Evolutionary conservation across 1,140 invertebrate genomes (phyloP).

Genomic region (Orius insidiosus): DNA sequence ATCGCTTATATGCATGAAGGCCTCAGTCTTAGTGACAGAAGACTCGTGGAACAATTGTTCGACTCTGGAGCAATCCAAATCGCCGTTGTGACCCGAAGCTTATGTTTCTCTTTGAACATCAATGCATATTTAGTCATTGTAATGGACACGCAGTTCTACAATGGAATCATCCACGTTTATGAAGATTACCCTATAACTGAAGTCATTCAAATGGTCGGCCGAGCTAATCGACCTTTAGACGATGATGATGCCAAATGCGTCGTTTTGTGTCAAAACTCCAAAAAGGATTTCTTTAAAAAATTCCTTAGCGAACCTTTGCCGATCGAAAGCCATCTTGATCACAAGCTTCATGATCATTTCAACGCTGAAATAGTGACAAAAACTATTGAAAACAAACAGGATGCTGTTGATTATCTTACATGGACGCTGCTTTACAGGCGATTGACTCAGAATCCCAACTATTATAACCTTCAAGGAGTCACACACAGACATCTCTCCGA

Average conservation of each 20-base stretch:
- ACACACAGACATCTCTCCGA: constrained; percentile 95
- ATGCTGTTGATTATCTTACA: constrained; percentile 97
- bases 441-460: constrained; percentile 98
- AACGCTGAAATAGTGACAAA: constrained; percentile 99
- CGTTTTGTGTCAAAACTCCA: constrained; percentile 90
- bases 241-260: constrained; percentile 94
- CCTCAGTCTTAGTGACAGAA: constrained; percentile 60
- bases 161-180: constrained; percentile 61
- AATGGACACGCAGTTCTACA: constrained; percentile 95
- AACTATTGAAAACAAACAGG: constrained; percentile 99
- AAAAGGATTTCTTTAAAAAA: constrained; percentile 98
- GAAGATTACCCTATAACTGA: constrained; percentile 97
- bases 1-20: constrained; percentile 97
- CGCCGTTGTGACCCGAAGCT: constrained; percentile 72
- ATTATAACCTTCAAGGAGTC: constrained; percentile 94
- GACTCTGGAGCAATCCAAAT: constrained; percentile 86
- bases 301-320: constrained; percentile 95
- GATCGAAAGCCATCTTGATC: constrained; percentile 94
- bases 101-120: constrained; percentile 84
- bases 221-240: constrained; percentile 71
- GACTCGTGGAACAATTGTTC: constrained; percentile 83
- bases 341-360: constrained; percentile 95
- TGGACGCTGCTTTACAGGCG: constrained; percentile 97
- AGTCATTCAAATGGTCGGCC: constrained; percentile 93
- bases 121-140: constrained; percentile 84